A percentile compares a stretch with the other conserved stretches of the same genome.
Conservation (phyloP, 1,140 invertebrate species). For the Charaxes varanes region DNA sequence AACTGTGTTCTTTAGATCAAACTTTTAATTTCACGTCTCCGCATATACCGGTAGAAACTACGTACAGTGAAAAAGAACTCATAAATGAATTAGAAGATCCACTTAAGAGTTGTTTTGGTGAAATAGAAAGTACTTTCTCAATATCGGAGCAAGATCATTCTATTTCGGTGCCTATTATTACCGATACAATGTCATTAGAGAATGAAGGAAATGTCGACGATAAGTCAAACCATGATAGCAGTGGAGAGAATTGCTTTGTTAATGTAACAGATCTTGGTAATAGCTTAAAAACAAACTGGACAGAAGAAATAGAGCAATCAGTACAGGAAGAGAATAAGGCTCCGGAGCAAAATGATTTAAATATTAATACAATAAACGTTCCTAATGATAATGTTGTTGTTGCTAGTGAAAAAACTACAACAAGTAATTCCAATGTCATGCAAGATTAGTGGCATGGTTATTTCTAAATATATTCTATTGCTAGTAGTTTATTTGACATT, state of each 20-base stretch:
- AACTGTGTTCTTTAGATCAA: slow-evolving; percentile 11
- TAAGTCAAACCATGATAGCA: slow-evolving; percentile 18
- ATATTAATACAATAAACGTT: slow-evolving; percentile 8
- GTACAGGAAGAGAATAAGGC: slow-evolving; percentile 15
- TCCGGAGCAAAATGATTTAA: background rate
- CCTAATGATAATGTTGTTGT: slow-evolving; percentile 8
- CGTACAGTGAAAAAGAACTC: slow-evolving; percentile 5
- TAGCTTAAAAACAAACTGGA: slow-evolving; percentile 13
- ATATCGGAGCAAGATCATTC: slow-evolving; percentile 4
- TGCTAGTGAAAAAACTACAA: background rate
- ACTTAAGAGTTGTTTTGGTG: slow-evolving; percentile 10
- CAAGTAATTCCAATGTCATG: background rate
- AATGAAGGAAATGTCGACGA: slow-evolving; percentile 10
- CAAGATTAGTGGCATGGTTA: no score
- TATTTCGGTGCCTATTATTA: slow-evolving; percentile 6
- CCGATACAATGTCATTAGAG: slow-evolving; percentile 8
- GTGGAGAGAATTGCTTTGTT: slow-evolving; percentile 16
- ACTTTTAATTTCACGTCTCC: slow-evolving; percentile 17
- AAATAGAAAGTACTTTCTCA: slow-evolving; percentile 13
- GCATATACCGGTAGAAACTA: slow-evolving; percentile 7
- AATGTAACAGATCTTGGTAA: slow-evolving; percentile 17
- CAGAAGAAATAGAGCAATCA: slow-evolving; percentile 15
- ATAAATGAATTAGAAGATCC: slow-evolving; percentile 9
- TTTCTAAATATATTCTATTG: no score
- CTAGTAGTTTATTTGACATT: no score